Conservation (phyloP, 2,113 vertebrate genomes). For the Scatophagus argus region DNA sequence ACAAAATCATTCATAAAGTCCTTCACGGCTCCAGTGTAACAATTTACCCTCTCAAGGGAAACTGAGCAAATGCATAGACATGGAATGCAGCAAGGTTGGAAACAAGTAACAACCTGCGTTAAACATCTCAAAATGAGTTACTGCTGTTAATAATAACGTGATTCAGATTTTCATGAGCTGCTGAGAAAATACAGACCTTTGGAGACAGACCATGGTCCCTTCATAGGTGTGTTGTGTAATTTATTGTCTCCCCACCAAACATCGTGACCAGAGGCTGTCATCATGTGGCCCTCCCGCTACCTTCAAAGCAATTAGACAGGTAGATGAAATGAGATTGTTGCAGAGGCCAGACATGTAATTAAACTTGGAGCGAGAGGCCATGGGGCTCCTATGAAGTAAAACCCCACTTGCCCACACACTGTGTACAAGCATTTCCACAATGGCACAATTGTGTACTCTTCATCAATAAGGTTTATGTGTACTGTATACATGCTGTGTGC, state of each 20-base stretch:
- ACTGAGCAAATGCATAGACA: not conserved
- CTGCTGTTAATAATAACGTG: constrained; percentile 46
- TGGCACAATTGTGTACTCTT: constrained; percentile 1
- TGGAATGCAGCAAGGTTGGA: constrained; percentile 1
- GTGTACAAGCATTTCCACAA: not conserved
- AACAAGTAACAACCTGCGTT: constrained; percentile 16
- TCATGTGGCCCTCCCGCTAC: constrained; percentile 51
- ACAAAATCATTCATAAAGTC: not conserved
- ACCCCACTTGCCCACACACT: not conserved
- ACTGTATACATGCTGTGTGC: not conserved
- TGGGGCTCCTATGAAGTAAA: constrained; percentile 44
- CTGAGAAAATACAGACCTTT: constrained; percentile 22
- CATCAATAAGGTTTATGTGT: constrained; percentile 5
- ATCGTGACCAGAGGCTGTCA: constrained; percentile 62
- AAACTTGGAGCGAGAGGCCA: constrained; percentile 67
- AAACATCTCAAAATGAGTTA: constrained; percentile 54
- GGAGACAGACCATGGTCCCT: constrained; percentile 29
- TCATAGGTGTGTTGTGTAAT: constrained; percentile 60
- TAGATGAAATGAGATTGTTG: constrained; percentile 69
- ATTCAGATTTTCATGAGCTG: constrained; percentile 31
- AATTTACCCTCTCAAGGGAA: not conserved
- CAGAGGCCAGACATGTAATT: constrained; percentile 75
- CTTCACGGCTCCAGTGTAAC: not conserved
- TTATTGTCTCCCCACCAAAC: constrained; percentile 54
- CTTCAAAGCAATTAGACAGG: constrained; percentile 71